These are phyloP conservation scores for Antigone vipio DNA, from an alignment of 2,113 vertebrate genomes.

Conservation along the genomic window DNA sequence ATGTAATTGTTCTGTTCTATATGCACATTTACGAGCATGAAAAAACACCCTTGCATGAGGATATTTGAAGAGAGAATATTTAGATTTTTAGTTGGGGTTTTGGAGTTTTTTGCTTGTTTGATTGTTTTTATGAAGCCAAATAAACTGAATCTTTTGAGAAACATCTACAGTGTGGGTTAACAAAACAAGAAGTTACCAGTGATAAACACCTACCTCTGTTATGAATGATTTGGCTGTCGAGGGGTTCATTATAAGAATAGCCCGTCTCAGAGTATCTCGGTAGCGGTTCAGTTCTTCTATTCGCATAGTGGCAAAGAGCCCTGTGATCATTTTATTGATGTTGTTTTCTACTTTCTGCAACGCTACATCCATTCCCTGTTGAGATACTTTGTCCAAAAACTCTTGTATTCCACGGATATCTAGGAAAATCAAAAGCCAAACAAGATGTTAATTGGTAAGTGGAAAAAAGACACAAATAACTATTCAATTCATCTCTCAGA, in stretches of 20 bases:
- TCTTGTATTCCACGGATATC: slow-evolving; percentile 98
- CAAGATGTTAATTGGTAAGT: slow-evolving; percentile 32
- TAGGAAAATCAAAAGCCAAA: slow-evolving; percentile 72
- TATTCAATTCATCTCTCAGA: neutral
- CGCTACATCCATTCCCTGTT: slow-evolving; percentile 98
- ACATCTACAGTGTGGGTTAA: neutral
- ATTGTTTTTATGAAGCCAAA: neutral
- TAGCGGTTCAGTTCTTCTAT: slow-evolving; percentile 97
- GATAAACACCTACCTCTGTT: slow-evolving; percentile 83
- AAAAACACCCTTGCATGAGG: neutral
- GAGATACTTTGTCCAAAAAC: slow-evolving; percentile 94
- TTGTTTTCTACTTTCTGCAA: slow-evolving; percentile 98
- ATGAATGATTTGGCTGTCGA: slow-evolving; percentile 94
- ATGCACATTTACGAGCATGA: neutral
- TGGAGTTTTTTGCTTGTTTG: neutral
- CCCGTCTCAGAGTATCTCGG: slow-evolving; percentile 90
- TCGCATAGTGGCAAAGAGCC: slow-evolving; percentile 93
- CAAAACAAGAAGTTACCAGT: neutral
- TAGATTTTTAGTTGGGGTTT: neutral
- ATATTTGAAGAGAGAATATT: neutral
- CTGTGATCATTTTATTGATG: slow-evolving; percentile 98
- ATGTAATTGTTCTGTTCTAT: neutral
- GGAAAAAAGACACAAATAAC: neutral
- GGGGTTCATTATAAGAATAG: slow-evolving; percentile 95
- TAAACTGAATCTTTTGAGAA: neutral